These are phyloP conservation scores for Graptemys geographica DNA, from an alignment of 2,797 vertebrate genomes.

Conservation along the genomic window DNA sequence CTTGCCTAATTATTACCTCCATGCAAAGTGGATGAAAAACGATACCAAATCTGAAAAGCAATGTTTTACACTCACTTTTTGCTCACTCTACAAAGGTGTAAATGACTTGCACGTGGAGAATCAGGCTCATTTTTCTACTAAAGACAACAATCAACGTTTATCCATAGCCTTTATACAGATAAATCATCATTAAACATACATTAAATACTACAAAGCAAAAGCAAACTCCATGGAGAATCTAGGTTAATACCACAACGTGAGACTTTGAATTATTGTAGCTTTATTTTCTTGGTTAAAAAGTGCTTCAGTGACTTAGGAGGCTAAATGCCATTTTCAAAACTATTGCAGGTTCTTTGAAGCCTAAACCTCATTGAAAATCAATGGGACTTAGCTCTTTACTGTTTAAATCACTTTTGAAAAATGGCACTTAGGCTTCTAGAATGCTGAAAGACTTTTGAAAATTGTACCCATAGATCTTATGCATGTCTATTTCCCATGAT, in stretches of 20 bases:
- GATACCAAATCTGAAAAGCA: neutral
- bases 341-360: neutral
- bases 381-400: neutral
- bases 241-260: neutral
- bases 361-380: neutral
- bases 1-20: neutral
- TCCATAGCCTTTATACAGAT: neutral
- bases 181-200: neutral
- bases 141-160: neutral
- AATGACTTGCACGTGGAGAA: neutral
- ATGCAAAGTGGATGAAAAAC: neutral
- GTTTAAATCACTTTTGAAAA: neutral
- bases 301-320: neutral
- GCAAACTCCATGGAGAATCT: neutral
- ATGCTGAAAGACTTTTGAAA: neutral
- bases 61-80: neutral
- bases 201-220: neutral
- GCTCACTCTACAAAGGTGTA: neutral
- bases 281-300: neutral
- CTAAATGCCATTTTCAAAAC: neutral
- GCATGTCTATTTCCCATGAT: too few relatives aligned
- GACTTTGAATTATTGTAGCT: neutral
- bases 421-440: neutral
- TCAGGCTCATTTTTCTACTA: neutral
- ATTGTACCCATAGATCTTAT: neutral